Evolutionary conservation across 2,888 invertebrate genomes (phyloP), one percentile per base, ranked within the genome.

Genomic region (Entomobrya proxima): DNA sequence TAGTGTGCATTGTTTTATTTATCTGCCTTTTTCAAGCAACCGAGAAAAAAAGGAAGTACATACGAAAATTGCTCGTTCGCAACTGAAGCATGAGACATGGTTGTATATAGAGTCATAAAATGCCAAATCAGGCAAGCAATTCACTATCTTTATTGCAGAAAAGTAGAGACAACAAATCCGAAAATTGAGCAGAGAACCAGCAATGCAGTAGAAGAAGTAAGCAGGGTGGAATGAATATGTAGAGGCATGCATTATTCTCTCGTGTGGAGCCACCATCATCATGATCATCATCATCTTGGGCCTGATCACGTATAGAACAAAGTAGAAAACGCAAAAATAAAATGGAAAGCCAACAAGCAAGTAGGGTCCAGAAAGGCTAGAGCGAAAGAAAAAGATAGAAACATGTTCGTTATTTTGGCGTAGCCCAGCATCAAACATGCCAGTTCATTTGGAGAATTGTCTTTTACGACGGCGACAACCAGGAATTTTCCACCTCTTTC

Each of bases 81-180:
- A 52, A 75, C 64, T 82, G 82, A 82, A 82, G 64, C 82, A 76
- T 75, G 75, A 61, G 61, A 75, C 82, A 75, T 82, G 82, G 50
- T 64, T 30, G 61, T 82, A 76, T 76, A 82, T 82, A 64, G 75
- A 82, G 82, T 64, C 75, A 76, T 82, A 82, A 82, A 82, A 82
- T 75, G 82, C 82, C 82, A 82, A 82, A 82, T 82, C 82, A 76
- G 82, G 82, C 82, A 76, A 82, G 82, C 75, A 75, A 82, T 82
- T 82, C 74, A 67, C 74, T 81, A 81, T 81, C 81, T 81, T 81
- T 81, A 81, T 82, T 82, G 82, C 82, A 64, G 64, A 64, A 82
- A 82, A 82, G 52, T 61, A 82, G 50, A 40, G 75, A 82, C 82
- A 82, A 82, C 75, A 75, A 75, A 82, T 82, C 82, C 75, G 52